phyloP scores from a whole-genome alignment of 1,140 invertebrate species.

The Drosophila tani region DNA sequence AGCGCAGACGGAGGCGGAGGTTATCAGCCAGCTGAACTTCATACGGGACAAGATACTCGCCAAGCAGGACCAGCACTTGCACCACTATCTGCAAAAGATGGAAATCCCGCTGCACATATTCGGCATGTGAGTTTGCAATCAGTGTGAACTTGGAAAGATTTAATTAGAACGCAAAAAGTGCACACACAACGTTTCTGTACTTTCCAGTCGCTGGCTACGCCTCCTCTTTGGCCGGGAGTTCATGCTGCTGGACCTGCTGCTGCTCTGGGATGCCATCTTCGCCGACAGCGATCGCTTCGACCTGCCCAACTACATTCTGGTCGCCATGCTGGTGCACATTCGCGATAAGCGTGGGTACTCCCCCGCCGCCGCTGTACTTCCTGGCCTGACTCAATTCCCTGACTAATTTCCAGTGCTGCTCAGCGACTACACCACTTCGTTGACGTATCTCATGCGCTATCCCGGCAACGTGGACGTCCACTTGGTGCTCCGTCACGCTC shows the following conservation, averaged over 20 bases:
- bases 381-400: neutral
- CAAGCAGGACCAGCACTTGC: slow-evolving; percentile 88
- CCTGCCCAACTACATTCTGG: slow-evolving; percentile 91
- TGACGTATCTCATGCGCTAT: slow-evolving; percentile 89
- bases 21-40: slow-evolving; percentile 89
- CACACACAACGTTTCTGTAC: neutral
- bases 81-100: slow-evolving; percentile 88
- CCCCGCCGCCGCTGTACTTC: neutral
- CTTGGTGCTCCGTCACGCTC: slow-evolving; percentile 88
- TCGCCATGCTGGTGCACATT: slow-evolving; percentile 91
- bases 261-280: slow-evolving; percentile 93
- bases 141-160: neutral
- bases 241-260: slow-evolving; percentile 89
- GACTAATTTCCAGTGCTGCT: slow-evolving; percentile 86
- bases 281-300: slow-evolving; percentile 89
- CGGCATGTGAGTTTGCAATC: slow-evolving; percentile 89
- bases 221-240: slow-evolving; percentile 93
- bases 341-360: slow-evolving; percentile 88
- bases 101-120: slow-evolving; percentile 92
- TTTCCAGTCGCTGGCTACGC: slow-evolving; percentile 91
- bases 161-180: neutral
- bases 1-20: slow-evolving; percentile 86
- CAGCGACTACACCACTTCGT: slow-evolving; percentile 88
- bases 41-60: slow-evolving; percentile 90
- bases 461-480: slow-evolving; percentile 88